Evolutionary conservation across 2,113 vertebrate species (phyloP).

Genomic region (Australoheros scitulus): DNA sequence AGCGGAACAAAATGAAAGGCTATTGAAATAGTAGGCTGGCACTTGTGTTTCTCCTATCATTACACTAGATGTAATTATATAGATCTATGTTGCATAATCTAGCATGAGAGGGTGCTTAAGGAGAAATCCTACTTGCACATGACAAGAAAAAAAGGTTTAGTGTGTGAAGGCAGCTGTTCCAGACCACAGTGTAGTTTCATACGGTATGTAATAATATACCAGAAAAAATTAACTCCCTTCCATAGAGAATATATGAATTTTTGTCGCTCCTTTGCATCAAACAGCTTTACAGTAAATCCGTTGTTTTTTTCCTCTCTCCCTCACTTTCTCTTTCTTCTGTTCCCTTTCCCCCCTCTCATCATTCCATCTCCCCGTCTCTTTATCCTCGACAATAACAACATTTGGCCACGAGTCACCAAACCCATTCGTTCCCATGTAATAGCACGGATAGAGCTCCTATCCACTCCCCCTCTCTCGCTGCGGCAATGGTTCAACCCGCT

Average conservation of each 20-base stretch:
- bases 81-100: conserved; percentile 43
- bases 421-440: conserved; percentile 57
- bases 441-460: conserved; percentile 37
- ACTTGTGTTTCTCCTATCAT: not conserved
- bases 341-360: not conserved
- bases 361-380: conserved; percentile 18
- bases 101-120: not conserved
- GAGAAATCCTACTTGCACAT: conserved; percentile 9
- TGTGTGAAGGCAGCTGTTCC: not conserved
- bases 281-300: not conserved
- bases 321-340: not conserved
- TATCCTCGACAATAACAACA: conserved; percentile 73
- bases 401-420: conserved; percentile 73
- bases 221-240: not conserved
- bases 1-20: not conserved
- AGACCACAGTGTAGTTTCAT: not conserved
- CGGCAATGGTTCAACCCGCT: conserved; percentile 73
- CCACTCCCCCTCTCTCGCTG: conserved; percentile 19
- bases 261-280: not conserved
- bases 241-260: not conserved
- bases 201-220: not conserved
- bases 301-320: not conserved
- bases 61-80: conserved; percentile 10
- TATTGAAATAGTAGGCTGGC: not conserved
- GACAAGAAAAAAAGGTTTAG: conserved; percentile 10